phyloP scores from a whole-genome alignment of 2,888 invertebrate genomes.

The Cryptus armator region DNA sequence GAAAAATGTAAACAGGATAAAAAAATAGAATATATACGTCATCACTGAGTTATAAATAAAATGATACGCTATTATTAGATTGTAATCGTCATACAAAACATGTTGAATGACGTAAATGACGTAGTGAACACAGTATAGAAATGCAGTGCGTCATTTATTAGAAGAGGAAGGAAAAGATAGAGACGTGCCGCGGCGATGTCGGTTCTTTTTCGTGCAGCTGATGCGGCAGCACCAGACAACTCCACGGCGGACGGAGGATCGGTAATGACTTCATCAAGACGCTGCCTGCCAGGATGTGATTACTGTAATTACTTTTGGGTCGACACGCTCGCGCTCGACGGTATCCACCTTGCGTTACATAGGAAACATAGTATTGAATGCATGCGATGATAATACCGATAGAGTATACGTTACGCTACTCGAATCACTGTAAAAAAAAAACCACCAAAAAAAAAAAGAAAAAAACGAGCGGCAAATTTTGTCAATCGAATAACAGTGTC shows the following conservation, averaged over 20 bases:
- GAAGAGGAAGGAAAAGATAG: not conserved
- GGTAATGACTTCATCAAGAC: slow-evolving; percentile 76
- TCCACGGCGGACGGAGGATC: slow-evolving; percentile 47
- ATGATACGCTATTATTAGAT: too few species aligned
- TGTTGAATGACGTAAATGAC: too few species aligned
- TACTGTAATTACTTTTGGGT: slow-evolving; percentile 77
- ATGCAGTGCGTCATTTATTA: not conserved
- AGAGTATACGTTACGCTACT: not conserved
- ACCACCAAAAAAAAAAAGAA: not conserved
- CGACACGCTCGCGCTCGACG: slow-evolving; percentile 68
- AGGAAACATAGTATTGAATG: slow-evolving; percentile 39
- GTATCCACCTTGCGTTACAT: slow-evolving; percentile 66
- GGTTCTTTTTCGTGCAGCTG: slow-evolving; percentile 13
- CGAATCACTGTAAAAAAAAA: not conserved
- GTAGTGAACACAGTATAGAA: too few species aligned
- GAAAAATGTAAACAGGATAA: too few species aligned
- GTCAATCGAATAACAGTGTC: too few species aligned
- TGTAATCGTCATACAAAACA: too few species aligned
- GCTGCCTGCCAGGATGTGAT: slow-evolving; percentile 75
- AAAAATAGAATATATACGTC: too few species aligned
- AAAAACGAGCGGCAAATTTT: not conserved
- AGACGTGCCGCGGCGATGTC: not conserved
- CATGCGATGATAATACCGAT: slow-evolving; percentile 5
- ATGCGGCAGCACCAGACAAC: not conserved
- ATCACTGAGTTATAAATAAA: too few species aligned